A percentile compares a stretch with the other conserved stretches of the same genome.
These are phyloP conservation scores for Phrynocephalus vlangalii DNA, from an alignment of 2,797 vertebrate species.

Conservation along the genomic window DNA sequence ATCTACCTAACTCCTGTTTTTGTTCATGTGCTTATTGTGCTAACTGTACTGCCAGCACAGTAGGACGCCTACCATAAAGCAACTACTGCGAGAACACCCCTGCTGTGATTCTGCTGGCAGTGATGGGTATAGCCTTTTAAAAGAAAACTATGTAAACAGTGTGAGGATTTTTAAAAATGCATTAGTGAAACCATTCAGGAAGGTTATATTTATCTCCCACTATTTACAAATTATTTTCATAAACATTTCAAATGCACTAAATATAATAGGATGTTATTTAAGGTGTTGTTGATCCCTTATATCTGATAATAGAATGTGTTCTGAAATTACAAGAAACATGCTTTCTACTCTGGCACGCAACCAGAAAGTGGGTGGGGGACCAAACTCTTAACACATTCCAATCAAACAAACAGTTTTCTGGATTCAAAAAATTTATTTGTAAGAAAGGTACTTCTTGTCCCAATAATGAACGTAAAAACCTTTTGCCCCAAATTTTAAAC, in stretches of 20 bases:
- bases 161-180: constrained; percentile 22
- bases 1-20: background rate
- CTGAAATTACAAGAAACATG: background rate
- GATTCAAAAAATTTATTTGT: constrained; percentile 71
- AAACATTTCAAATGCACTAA: background rate
- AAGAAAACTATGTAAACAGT: background rate
- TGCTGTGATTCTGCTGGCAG: background rate
- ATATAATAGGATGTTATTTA: background rate
- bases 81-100: background rate
- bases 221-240: background rate
- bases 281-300: background rate
- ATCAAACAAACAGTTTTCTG: constrained; percentile 47
- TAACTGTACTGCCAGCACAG: background rate
- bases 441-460: constrained; percentile 62
- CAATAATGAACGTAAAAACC: constrained; percentile 35
- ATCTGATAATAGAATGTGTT: background rate
- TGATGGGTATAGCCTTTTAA: background rate
- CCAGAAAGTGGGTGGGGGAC: background rate
- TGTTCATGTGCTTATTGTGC: background rate
- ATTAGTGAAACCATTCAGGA: background rate
- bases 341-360: background rate
- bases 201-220: background rate
- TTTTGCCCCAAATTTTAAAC: constrained; percentile 32
- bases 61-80: background rate
- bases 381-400: constrained; percentile 8